Conservation (phyloP, 2,888 invertebrate genomes). For the Heteromurus nitidus region DNA sequence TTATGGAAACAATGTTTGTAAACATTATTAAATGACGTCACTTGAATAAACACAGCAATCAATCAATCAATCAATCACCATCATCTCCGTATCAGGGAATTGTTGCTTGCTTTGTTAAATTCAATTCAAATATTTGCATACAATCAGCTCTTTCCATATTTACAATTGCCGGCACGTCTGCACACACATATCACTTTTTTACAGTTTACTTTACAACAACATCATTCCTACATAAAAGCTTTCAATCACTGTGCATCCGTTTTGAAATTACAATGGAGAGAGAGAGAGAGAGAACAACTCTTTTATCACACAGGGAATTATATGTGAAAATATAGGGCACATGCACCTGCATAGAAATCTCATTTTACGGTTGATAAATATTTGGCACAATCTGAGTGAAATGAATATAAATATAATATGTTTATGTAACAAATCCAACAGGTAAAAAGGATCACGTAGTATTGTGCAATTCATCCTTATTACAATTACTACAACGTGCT, state of each 20-base stretch:
- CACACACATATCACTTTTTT: neutral
- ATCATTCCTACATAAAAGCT: neutral
- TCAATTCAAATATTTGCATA: conserved; percentile 1
- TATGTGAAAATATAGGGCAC: conserved; percentile 5
- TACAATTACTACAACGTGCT: neutral
- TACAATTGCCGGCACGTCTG: neutral
- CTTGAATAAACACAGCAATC: too few relatives aligned
- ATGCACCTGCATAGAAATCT: neutral
- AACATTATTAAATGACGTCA: too few relatives aligned
- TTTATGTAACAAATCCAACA: neutral
- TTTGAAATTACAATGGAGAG: neutral
- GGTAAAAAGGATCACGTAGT: neutral
- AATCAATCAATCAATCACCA: too few relatives aligned
- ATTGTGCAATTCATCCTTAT: neutral
- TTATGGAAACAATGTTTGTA: too few relatives aligned
- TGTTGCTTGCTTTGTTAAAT: neutral
- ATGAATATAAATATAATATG: neutral
- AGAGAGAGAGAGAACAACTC: too few relatives aligned
- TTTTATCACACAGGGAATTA: neutral
- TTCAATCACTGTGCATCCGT: conserved; percentile 15
- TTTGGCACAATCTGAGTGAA: conserved; percentile 18
- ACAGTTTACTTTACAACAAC: too few relatives aligned
- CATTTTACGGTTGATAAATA: conserved; percentile 35
- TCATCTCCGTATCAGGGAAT: too few relatives aligned
- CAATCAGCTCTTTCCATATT: conserved; percentile 1